phyloP scores from a whole-genome alignment of 1,140 invertebrate species.

The Maniola jurtina region DNA sequence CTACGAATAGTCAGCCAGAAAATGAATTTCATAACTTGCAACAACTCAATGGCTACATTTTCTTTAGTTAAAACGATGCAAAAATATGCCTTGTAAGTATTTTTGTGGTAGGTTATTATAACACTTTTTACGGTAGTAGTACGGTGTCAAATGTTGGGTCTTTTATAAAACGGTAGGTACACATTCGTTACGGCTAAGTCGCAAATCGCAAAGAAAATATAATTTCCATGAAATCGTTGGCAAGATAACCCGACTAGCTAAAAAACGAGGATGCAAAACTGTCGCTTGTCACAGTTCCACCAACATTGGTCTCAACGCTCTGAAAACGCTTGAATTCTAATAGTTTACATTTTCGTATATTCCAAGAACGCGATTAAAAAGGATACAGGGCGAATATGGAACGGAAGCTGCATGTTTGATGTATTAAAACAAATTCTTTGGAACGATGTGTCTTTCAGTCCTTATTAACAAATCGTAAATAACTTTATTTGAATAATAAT shows the following conservation, averaged over 20 bases:
- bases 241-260: conserved; percentile 23
- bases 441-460: conserved; percentile 3
- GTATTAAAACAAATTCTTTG: conserved; percentile 11
- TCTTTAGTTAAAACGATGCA: no score
- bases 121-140: no score
- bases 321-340: conserved; percentile 23
- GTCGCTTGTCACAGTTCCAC: conserved; percentile 31
- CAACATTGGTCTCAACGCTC: conserved; percentile 18
- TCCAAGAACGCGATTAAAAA: conserved; percentile 27
- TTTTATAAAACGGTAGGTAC: not conserved
- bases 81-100: no score
- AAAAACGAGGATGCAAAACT: conserved; percentile 27
- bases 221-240: conserved; percentile 34
- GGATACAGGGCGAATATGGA: conserved; percentile 25
- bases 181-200: conserved; percentile 16
- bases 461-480: conserved; percentile 1
- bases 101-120: no score
- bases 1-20: no score
- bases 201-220: conserved; percentile 19
- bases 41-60: no score
- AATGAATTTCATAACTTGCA: no score
- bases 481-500: not conserved
- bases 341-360: conserved; percentile 13
- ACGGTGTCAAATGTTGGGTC: no score
- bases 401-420: conserved; percentile 21